Evolutionary conservation across 2,113 vertebrate genomes (phyloP).

Genomic region (Rissa tridactyla): DNA sequence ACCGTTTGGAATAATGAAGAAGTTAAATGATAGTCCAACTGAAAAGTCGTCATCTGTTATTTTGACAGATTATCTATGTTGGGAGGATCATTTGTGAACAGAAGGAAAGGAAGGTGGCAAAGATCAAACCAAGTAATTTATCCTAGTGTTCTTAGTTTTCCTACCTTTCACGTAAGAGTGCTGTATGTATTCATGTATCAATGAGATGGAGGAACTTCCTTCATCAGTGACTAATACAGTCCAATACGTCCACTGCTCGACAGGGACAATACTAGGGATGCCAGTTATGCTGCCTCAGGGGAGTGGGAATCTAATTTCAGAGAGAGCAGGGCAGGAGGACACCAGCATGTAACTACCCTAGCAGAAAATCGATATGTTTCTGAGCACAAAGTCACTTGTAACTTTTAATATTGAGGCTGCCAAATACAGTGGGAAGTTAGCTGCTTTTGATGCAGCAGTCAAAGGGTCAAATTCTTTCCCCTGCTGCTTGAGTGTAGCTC

Average conservation of each 20-base stretch:
- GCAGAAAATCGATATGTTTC: rapidly evolving
- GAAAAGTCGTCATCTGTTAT: neutral
- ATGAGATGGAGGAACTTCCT: neutral
- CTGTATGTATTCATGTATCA: neutral
- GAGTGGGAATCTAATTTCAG: neutral
- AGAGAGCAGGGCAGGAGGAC: neutral
- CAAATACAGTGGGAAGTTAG: conserved; percentile 22
- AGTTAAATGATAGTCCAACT: neutral
- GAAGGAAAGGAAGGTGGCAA: neutral
- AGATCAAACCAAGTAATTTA: neutral
- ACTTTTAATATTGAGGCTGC: neutral
- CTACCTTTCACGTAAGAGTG: neutral
- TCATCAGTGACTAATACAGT: neutral
- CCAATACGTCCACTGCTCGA: neutral
- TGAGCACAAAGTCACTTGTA: conserved; percentile 5
- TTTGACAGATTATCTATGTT: neutral
- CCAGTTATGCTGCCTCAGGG: neutral
- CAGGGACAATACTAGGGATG: neutral
- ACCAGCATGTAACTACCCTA: neutral
- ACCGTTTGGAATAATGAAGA: neutral
- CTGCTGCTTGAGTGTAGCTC: neutral
- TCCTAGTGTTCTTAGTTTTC: neutral
- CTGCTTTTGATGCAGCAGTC: conserved; percentile 44
- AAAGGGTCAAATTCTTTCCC: conserved; percentile 59
- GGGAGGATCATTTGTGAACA: neutral